Conservation (phyloP, 2,797 vertebrate genomes). For the Ataeniobius toweri region DNA sequence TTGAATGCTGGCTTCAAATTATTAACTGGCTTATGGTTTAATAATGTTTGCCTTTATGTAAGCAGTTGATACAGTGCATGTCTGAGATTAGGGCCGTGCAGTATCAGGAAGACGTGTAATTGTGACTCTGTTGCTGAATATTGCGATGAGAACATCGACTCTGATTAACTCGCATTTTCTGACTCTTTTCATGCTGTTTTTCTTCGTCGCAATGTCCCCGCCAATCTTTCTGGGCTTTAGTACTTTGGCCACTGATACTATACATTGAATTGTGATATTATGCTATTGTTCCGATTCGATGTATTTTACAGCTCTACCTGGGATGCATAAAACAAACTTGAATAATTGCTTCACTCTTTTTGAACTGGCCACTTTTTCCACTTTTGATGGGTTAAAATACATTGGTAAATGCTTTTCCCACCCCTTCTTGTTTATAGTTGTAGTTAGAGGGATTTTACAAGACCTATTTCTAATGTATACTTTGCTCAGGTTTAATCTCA, state of each 20-base stretch:
- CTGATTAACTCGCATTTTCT: neutral
- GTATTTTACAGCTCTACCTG: too few species aligned
- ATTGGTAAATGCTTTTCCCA: neutral
- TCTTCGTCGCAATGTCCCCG: neutral
- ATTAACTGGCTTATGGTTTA: constrained; percentile 7
- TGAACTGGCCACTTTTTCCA: neutral
- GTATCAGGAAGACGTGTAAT: neutral
- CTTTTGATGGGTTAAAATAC: neutral
- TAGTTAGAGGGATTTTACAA: neutral
- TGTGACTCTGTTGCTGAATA: neutral
- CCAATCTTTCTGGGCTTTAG: neutral
- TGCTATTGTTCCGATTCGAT: too few species aligned
- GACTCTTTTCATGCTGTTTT: neutral
- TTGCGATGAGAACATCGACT: neutral
- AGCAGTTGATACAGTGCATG: neutral
- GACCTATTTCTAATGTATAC: neutral
- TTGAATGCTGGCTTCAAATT: neutral
- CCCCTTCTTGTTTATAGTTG: neutral
- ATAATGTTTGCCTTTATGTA: constrained; percentile 2
- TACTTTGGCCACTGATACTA: neutral
- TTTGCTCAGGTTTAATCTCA: too few species aligned
- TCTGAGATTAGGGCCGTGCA: neutral
- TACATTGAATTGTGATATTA: neutral
- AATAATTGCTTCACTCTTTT: neutral
- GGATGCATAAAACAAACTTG: neutral